A percentile compares a stretch with the other conserved stretches of the same genome.
phyloP scores from a whole-genome alignment of 2,888 invertebrate genomes.

The Hymenopus coronatus region DNA sequence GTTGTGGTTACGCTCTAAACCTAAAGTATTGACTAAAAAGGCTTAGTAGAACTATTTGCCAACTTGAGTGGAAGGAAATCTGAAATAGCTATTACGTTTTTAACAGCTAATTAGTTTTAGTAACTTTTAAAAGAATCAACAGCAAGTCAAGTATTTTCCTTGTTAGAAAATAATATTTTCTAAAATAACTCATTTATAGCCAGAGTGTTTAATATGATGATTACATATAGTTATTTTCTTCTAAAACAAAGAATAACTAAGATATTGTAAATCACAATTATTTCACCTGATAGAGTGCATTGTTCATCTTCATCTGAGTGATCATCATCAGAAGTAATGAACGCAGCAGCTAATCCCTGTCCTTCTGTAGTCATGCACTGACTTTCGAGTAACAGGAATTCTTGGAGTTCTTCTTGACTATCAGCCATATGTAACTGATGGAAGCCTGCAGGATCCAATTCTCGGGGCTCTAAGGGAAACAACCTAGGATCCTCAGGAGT shows the following conservation, averaged over 20 bases:
- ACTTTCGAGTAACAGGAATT: slow-evolving; percentile 59
- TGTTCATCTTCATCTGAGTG: slow-evolving; percentile 34
- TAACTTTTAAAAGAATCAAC: too few species aligned
- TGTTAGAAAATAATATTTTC: too few species aligned
- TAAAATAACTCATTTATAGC: too few species aligned
- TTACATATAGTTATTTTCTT: too few species aligned
- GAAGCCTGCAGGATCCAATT: slow-evolving; percentile 56
- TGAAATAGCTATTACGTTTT: too few species aligned
- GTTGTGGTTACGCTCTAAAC: too few species aligned
- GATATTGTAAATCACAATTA: not conserved
- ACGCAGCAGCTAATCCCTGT: slow-evolving; percentile 53
- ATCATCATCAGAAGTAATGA: slow-evolving; percentile 35
- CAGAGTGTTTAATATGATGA: too few species aligned
- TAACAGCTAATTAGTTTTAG: too few species aligned
- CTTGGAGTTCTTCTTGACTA: slow-evolving; percentile 60
- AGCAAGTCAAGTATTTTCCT: too few species aligned
- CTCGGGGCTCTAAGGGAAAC: slow-evolving; percentile 58
- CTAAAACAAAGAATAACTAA: not conserved
- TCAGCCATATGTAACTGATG: slow-evolving; percentile 59
- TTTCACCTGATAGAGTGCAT: slow-evolving; percentile 35
- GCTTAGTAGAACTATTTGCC: too few species aligned
- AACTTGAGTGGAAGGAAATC: too few species aligned
- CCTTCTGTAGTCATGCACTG: slow-evolving; percentile 53
- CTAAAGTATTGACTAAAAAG: too few species aligned
- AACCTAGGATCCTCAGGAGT: slow-evolving; percentile 37